Evolutionary conservation across 2,113 vertebrate genomes (phyloP).

Genomic region (Chinchilla lanigera): DNA sequence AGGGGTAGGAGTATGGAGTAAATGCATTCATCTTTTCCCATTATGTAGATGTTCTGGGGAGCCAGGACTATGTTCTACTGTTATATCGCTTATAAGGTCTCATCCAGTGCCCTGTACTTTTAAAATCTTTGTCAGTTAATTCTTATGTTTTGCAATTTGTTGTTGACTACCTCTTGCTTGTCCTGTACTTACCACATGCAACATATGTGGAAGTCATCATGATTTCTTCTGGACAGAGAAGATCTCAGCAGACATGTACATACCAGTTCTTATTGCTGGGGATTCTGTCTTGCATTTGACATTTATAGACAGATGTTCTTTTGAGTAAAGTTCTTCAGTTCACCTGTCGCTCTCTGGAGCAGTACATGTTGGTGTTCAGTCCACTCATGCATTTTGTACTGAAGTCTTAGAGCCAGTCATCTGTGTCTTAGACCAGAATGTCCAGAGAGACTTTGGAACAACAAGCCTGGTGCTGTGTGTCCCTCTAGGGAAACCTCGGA

Average conservation of each 20-base stretch:
- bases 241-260: neutral
- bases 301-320: constrained; percentile 16
- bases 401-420: neutral
- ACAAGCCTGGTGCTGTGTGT: neutral
- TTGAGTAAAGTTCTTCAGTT: neutral
- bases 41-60: neutral
- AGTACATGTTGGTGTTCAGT: neutral
- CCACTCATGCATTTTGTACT: neutral
- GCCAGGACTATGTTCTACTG: neutral
- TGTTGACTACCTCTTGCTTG: constrained; percentile 4
- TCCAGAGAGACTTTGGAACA: neutral
- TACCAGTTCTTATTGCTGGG: neutral
- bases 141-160: neutral
- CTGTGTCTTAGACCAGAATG: neutral
- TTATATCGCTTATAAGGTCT: neutral
- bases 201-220: neutral
- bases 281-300: constrained; percentile 24
- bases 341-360: neutral
- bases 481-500: neutral
- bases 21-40: neutral
- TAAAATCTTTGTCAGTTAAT: neutral
- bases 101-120: neutral
- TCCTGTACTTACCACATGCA: neutral
- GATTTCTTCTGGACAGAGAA: neutral
- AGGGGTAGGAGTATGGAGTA: neutral